These are phyloP conservation scores for Athripsodes cinereus DNA, from an alignment of 2,888 invertebrate genomes.

Conservation along the genomic window DNA sequence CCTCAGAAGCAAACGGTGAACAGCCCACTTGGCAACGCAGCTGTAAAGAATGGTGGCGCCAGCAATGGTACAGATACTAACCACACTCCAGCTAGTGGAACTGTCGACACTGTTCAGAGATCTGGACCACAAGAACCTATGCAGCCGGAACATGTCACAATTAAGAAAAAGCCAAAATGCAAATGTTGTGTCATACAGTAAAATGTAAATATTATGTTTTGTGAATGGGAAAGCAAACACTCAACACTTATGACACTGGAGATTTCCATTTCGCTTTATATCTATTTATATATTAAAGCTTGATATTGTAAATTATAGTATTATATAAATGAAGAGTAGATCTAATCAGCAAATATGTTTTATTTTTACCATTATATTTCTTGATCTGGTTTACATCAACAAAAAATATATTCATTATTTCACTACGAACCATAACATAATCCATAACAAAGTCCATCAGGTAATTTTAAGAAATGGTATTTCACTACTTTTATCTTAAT, in stretches of 20 bases:
- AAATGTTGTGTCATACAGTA: conserved; percentile 90
- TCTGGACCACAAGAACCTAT: conserved; percentile 70
- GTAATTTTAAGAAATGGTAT: too few species aligned
- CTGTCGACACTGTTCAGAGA: conserved; percentile 62
- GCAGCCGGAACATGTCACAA: conserved; percentile 85
- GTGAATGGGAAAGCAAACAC: not conserved
- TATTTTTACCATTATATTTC: not conserved
- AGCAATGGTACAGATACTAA: conserved; percentile 39
- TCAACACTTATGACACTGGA: not conserved
- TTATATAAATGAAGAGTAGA: not conserved
- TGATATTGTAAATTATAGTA: not conserved
- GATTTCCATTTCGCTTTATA: not conserved
- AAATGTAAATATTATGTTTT: not conserved
- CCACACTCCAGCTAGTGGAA: conserved; percentile 39
- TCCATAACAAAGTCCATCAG: too few species aligned
- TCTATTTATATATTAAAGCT: not conserved
- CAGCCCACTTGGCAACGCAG: conserved; percentile 38
- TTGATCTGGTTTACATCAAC: not conserved
- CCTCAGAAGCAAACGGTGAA: conserved; percentile 40
- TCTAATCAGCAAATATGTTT: not conserved
- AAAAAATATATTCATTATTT: not conserved
- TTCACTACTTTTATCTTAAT: too few species aligned
- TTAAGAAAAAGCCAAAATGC: conserved; percentile 94
- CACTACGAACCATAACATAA: too few species aligned
- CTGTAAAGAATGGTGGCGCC: conserved; percentile 45